Evolutionary conservation across 2,113 vertebrate genomes (phyloP).

Genomic region (Hypanus sabinus): DNA sequence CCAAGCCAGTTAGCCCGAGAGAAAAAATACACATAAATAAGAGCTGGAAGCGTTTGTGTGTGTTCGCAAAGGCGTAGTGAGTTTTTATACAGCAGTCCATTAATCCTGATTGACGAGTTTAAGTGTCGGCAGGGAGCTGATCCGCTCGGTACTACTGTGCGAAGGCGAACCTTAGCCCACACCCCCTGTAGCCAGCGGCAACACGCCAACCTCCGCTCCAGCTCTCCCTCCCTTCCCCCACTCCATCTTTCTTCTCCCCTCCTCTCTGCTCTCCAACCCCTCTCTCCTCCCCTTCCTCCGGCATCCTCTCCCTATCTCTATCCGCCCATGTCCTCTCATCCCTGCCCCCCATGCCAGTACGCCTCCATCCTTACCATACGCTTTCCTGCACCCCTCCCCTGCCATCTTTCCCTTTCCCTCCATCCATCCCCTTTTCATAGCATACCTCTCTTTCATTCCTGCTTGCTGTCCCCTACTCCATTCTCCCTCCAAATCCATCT

Average conservation of each 20-base stretch:
- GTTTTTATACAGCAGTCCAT: conserved; percentile 32
- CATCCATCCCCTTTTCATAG: too few relatives aligned
- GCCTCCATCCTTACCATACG: too few relatives aligned
- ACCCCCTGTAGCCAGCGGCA: conserved; percentile 3
- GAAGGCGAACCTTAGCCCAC: not conserved
- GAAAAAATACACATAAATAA: not conserved
- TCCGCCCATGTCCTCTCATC: too few relatives aligned
- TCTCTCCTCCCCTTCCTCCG: not conserved
- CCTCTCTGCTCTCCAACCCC: conserved; percentile 46
- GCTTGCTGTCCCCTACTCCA: too few relatives aligned
- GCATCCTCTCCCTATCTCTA: too few relatives aligned
- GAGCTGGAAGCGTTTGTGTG: conserved; percentile 17
- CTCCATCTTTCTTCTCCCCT: conserved; percentile 39
- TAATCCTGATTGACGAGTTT: conserved; percentile 28
- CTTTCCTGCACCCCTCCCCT: too few relatives aligned
- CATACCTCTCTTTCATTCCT: not conserved
- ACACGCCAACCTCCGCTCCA: not conserved
- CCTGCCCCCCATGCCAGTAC: too few relatives aligned
- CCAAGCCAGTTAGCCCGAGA: not conserved
- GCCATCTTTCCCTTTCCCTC: conserved; percentile 37
- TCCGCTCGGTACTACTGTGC: conserved; percentile 12
- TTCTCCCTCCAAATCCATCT: too few relatives aligned
- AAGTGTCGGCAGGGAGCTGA: conserved; percentile 24
- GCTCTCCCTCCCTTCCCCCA: not conserved
- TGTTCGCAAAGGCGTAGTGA: not conserved